These are phyloP conservation scores for Lasioglossum lativentre DNA, from an alignment of 2,888 invertebrate genomes.

Conservation along the genomic window DNA sequence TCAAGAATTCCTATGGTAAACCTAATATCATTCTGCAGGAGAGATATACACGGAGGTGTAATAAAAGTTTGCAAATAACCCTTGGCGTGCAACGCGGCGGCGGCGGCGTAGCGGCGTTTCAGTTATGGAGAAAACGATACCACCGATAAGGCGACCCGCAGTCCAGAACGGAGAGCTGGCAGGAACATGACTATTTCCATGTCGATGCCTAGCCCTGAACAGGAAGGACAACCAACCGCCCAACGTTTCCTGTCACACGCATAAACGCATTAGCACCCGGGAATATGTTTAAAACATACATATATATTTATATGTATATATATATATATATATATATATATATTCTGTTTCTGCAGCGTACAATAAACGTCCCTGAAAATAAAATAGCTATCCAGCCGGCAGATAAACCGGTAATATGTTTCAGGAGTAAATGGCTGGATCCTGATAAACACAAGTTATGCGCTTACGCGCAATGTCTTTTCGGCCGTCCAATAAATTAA, in stretches of 20 bases:
- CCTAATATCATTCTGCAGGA: not conserved
- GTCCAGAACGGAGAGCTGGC: slow-evolving; percentile 21
- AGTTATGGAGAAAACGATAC: slow-evolving; percentile 63
- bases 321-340: slow-evolving; percentile 11
- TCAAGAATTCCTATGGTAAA: slow-evolving; percentile 11
- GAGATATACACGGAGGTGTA: slow-evolving; percentile 18
- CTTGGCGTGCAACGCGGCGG: not conserved
- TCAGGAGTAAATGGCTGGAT: slow-evolving; percentile 74
- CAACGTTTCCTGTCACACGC: slow-evolving; percentile 47
- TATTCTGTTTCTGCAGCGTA: slow-evolving; percentile 32
- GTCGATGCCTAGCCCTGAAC: slow-evolving; percentile 37
- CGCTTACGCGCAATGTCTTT: slow-evolving; percentile 79
- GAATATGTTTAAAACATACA: slow-evolving; percentile 47
- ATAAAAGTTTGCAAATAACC: slow-evolving; percentile 35
- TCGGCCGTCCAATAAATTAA: slow-evolving; percentile 77
- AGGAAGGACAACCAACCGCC: slow-evolving; percentile 56
- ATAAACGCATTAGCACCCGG: slow-evolving; percentile 42
- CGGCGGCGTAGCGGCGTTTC: slow-evolving; percentile 26
- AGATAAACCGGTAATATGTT: slow-evolving; percentile 77
- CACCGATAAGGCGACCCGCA: slow-evolving; percentile 3
- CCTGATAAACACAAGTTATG: slow-evolving; percentile 79
- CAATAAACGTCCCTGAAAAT: slow-evolving; percentile 72
- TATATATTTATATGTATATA: not conserved
- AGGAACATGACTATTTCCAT: slow-evolving; percentile 43
- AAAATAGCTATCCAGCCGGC: slow-evolving; percentile 72